Evolutionary conservation across 1,140 invertebrate species (phyloP).

Genomic region (Drosophila simulans): DNA sequence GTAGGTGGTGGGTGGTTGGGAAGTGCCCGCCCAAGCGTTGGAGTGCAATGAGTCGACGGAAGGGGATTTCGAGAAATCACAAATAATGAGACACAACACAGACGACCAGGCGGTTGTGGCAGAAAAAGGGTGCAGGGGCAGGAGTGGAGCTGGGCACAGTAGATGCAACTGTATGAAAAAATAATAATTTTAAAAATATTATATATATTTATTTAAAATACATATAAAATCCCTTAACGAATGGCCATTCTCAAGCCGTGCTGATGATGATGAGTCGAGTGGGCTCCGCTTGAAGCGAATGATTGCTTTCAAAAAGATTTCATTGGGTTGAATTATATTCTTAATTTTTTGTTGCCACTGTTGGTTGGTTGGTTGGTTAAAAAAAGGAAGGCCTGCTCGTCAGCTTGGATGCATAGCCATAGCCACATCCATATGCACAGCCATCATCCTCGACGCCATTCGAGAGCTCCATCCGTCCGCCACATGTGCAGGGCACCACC

Average conservation of each 20-base stretch:
- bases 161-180: neutral
- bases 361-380: neutral
- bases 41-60: conserved; percentile 43
- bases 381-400: neutral
- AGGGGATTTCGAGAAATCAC: conserved; percentile 57
- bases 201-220: no score
- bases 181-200: neutral
- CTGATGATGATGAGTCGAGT: neutral
- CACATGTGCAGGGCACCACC: conserved; percentile 3
- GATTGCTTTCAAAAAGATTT: neutral
- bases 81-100: conserved; percentile 76
- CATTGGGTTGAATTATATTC: neutral
- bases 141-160: neutral
- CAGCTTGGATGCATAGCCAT: conserved; percentile 1
- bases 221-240: neutral
- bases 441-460: conserved; percentile 3
- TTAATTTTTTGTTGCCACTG: conserved; percentile 3
- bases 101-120: conserved; percentile 4
- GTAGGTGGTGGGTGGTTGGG: conserved; percentile 10
- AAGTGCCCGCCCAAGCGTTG: conserved; percentile 33
- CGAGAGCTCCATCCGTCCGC: neutral
- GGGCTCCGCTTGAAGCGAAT: neutral
- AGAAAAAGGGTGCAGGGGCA: no score
- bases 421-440: neutral
- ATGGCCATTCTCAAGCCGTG: no score